phyloP scores from a whole-genome alignment of 2,888 invertebrate species.

The Eutolmus rufibarbis region DNA sequence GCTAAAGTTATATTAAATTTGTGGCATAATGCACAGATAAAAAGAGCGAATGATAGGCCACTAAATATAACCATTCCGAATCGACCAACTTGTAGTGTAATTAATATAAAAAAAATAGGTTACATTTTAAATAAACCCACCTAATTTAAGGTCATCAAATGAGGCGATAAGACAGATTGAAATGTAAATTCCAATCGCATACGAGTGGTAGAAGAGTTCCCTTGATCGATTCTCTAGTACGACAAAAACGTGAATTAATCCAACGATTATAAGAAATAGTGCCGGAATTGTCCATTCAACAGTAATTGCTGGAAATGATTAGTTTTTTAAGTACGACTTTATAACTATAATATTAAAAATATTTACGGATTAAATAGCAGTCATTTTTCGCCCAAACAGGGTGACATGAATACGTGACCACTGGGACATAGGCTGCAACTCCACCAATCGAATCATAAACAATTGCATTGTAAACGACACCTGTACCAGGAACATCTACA shows the following conservation, averaged over 20 bases:
- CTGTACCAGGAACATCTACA: conserved; percentile 31
- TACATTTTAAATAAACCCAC: background rate
- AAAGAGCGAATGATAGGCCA: background rate
- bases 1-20: background rate
- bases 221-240: background rate
- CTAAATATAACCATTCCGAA: background rate
- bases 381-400: conserved; percentile 2
- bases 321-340: background rate
- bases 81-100: background rate
- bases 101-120: background rate
- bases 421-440: conserved; percentile 22
- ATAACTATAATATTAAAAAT: no score
- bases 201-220: background rate
- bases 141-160: background rate
- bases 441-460: background rate
- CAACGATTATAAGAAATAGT: background rate
- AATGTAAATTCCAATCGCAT: background rate
- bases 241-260: background rate
- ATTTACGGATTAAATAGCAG: conserved; percentile 38
- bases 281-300: background rate
- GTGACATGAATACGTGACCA: conserved; percentile 35
- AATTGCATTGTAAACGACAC: conserved; percentile 38
- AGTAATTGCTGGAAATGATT: background rate
- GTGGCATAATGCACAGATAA: background rate
- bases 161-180: background rate